Conservation (phyloP, 1,140 invertebrate genomes). For the Pemphigus obesinymphae region DNA sequence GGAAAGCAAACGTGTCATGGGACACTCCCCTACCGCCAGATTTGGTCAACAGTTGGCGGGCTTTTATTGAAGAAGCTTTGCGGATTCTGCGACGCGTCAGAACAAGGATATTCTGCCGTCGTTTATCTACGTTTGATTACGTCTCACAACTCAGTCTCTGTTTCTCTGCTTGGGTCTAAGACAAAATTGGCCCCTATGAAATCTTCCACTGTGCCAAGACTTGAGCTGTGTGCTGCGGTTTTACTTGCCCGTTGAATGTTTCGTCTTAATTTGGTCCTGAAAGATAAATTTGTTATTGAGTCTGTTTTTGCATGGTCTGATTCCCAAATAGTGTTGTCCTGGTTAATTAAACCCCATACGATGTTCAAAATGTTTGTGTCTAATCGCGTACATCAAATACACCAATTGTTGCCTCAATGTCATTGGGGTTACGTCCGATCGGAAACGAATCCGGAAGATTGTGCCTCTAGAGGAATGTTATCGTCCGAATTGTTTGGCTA, state of each 20-base stretch:
- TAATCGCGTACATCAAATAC: neutral
- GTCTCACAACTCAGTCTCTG: slow-evolving; percentile 10
- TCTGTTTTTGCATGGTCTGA: slow-evolving; percentile 46
- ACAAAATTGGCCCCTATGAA: slow-evolving; percentile 44
- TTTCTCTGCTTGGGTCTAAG: slow-evolving; percentile 37
- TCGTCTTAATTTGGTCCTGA: neutral
- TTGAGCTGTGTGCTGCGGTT: slow-evolving; percentile 45
- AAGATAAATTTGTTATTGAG: neutral
- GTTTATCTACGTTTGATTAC: slow-evolving; percentile 11
- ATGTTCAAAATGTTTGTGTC: slow-evolving; percentile 46
- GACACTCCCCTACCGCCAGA: slow-evolving; percentile 48
- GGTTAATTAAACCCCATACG: slow-evolving; percentile 46
- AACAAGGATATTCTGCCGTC: neutral
- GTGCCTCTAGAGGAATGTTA: slow-evolving; percentile 24
- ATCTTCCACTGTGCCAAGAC: slow-evolving; percentile 40
- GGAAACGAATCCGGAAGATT: slow-evolving; percentile 47
- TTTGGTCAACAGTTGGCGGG: too few relatives aligned
- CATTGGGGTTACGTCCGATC: slow-evolving; percentile 47
- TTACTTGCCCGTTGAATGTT: slow-evolving; percentile 12
- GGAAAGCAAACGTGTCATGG: slow-evolving; percentile 48
- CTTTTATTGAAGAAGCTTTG: neutral
- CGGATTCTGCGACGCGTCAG: slow-evolving; percentile 34
- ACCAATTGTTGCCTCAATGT: neutral
- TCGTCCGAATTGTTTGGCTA: neutral
- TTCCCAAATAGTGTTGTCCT: slow-evolving; percentile 48